Base-by-base conservation (phyloP, 2,797 vertebrate species). In the Alcedo quadribrachys region DNA sequence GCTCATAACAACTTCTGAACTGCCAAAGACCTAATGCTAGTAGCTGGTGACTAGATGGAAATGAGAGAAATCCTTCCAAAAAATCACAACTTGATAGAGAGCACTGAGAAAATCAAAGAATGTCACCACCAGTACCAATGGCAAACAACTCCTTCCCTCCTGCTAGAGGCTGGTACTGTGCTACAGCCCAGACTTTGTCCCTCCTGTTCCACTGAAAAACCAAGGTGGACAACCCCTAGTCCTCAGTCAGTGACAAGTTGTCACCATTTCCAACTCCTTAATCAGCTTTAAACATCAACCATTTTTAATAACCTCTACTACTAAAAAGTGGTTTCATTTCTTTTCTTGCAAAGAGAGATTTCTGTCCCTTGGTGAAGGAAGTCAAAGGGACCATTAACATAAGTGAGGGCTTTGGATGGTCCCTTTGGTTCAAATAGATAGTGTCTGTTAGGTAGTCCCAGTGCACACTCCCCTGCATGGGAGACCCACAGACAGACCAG, bases 341-440 rank as follows among this genome's bases (percentile, higher is more conserved):
- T 90, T 85, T 65, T 54, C 75, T 79, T 60, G 53, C 45, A 73
- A 92, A 68, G 21, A 16, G 11, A 50, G 33, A 33, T 77, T 87
- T 91, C 24, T 81, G 32, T 71, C 30, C 21, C 18, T 53, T 28
- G 11, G 15, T 65, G 35, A 53, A 3, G 20, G 42, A 78, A 89
- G 48, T 33, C 10, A 13, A 74, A 89, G 27, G 17, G 14, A 55
- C n/a, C 37, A 35, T 74, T 92, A 65, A 67, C 27, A 27, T 1
- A 6, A 55, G 6, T 27, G 51, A 85, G 45, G 9, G 32, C 4
- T 30, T 42, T 22, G 8, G 27, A 25, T 22, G 25, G 9, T 58
- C 35, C 24, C 60, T 77, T 69, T 45, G 24, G 24, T 82, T 93
- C 65, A 42, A 7, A 69, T 27, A 67, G 35, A 14, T 40, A 9